Evolutionary conservation across 2,113 vertebrate genomes (phyloP).

Genomic region (Dasypus novemcinctus): DNA sequence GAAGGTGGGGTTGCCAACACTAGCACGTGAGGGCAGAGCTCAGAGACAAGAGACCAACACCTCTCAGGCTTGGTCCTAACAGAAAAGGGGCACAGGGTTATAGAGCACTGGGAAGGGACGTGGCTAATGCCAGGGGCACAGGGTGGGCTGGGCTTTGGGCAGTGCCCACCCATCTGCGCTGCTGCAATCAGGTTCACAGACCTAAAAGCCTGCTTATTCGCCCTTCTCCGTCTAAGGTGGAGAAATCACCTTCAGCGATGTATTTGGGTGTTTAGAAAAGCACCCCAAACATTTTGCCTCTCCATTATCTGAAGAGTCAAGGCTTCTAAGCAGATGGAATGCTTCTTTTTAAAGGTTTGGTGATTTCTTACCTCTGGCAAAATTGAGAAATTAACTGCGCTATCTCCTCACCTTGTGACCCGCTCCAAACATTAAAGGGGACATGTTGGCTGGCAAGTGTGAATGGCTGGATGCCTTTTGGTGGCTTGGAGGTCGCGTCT

Average conservation of each 20-base stretch:
- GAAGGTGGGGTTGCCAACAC: background rate
- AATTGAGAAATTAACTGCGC: background rate
- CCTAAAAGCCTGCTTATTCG: background rate
- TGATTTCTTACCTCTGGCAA: background rate
- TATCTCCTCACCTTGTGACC: background rate
- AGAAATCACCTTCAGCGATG: background rate
- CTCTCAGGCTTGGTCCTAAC: background rate
- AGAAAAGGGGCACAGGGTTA: too few species aligned
- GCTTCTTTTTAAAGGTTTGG: background rate
- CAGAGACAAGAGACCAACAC: background rate
- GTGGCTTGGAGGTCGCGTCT: background rate
- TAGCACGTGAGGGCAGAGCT: background rate
- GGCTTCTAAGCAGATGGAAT: background rate
- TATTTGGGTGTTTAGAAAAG: background rate
- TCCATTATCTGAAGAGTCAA: background rate
- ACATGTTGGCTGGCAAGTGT: background rate
- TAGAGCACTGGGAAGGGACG: fast-evolving
- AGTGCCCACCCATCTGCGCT: fast-evolving
- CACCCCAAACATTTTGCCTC: background rate
- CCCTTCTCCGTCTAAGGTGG: background rate
- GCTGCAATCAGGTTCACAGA: too few species aligned
- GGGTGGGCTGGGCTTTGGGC: too few species aligned
- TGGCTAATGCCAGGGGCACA: background rate
- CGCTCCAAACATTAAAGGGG: constrained; percentile 6
- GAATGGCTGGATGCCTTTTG: background rate